phyloP scores from a whole-genome alignment of 2,113 vertebrate genomes.

The Strix uralensis region DNA sequence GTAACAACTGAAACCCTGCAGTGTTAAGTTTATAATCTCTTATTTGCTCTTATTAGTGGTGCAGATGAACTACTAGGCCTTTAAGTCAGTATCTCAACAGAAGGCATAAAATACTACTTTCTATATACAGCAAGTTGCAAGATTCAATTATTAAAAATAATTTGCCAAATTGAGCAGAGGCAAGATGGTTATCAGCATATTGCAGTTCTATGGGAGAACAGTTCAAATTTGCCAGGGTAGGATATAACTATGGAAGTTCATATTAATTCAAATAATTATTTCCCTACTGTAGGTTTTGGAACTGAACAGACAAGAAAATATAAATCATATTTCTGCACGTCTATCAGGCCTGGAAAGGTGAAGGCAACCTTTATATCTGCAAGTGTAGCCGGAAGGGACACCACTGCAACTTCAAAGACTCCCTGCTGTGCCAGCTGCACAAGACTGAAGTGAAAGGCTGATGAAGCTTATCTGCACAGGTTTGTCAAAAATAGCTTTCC shows the following conservation, averaged over 20 bases:
- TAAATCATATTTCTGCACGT: background rate
- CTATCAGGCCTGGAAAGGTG: background rate
- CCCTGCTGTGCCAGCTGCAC: background rate
- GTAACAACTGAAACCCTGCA: background rate
- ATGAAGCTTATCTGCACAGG: background rate
- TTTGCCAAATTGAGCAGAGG: background rate
- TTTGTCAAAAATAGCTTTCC: background rate
- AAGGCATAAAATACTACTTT: background rate
- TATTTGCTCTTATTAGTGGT: background rate
- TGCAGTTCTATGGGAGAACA: background rate
- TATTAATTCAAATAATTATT: background rate
- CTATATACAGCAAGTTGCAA: background rate
- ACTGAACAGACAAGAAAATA: background rate
- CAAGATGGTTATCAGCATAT: background rate
- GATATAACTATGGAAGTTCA: background rate
- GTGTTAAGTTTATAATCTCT: background rate
- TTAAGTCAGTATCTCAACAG: background rate
- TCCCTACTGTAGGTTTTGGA: background rate
- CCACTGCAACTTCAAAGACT: background rate
- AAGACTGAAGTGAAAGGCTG: background rate
- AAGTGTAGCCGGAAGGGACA: background rate
- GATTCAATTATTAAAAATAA: background rate
- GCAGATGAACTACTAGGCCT: background rate
- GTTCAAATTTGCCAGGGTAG: background rate
- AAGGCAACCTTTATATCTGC: background rate